phyloP scores from a whole-genome alignment of 1,140 invertebrate species.

The Papilio helenus region DNA sequence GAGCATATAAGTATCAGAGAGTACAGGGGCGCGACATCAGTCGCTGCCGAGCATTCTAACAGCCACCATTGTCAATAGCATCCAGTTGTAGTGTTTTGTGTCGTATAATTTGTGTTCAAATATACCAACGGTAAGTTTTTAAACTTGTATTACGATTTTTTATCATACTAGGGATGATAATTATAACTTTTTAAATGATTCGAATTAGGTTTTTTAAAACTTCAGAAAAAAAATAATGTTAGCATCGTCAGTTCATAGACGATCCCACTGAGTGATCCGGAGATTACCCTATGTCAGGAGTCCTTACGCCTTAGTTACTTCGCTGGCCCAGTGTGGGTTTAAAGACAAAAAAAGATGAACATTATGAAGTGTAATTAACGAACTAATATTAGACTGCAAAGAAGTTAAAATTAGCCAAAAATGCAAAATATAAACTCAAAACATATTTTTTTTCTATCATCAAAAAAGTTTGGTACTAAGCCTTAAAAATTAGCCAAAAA shows the following conservation, averaged over 20 bases:
- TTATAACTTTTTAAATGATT: neutral
- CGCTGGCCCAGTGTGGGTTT: too few species aligned
- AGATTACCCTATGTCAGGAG: neutral
- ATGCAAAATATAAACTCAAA: too few species aligned
- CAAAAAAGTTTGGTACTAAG: too few species aligned
- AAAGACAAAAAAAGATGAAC: too few species aligned
- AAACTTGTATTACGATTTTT: neutral
- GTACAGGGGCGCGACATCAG: conserved; percentile 66
- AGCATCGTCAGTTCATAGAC: neutral
- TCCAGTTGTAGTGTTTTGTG: conserved; percentile 29
- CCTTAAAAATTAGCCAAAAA: too few species aligned
- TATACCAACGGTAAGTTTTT: conserved; percentile 14
- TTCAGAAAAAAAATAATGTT: too few species aligned
- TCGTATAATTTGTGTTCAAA: conserved; percentile 28
- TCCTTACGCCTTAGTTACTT: too few species aligned
- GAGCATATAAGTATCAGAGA: conserved; percentile 66
- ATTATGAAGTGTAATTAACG: too few species aligned
- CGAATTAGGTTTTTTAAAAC: neutral
- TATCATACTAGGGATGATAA: neutral
- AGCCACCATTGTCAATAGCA: conserved; percentile 50
- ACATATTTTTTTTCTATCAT: too few species aligned
- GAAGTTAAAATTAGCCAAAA: too few species aligned
- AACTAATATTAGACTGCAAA: too few species aligned
- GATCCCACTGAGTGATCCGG: too few species aligned
- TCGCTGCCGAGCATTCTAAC: conserved; percentile 57